A percentile compares a stretch with the other conserved stretches of the same genome.
Evolutionary conservation across 2,888 invertebrate species (phyloP).

Genomic region (Melinopterus prodromus): DNA sequence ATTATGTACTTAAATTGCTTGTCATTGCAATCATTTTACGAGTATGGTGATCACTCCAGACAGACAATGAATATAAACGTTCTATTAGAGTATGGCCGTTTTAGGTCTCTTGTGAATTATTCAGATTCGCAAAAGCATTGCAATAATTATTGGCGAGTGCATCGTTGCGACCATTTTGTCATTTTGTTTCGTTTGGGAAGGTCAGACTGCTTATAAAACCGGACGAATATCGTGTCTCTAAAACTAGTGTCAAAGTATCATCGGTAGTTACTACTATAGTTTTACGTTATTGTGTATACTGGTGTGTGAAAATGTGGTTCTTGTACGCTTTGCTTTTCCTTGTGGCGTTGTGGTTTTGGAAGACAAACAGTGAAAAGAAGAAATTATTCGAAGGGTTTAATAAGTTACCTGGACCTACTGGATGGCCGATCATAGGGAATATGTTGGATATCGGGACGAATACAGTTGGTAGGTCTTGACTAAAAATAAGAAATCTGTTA

Average conservation of each 20-base stretch:
- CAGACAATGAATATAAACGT: no score
- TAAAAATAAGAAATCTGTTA: no score
- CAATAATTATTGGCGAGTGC: no score
- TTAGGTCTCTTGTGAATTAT: no score
- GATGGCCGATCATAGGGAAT: constrained; percentile 28
- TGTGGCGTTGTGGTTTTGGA: constrained; percentile 12
- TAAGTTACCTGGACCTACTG: constrained; percentile 27
- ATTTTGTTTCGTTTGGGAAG: background rate
- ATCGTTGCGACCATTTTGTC: no score
- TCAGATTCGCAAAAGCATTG: no score
- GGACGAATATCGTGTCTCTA: background rate
- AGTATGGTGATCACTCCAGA: no score
- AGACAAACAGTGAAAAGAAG: background rate
- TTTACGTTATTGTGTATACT: background rate
- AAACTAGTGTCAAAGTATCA: background rate
- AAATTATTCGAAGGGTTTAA: constrained; percentile 22
- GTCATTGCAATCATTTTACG: no score
- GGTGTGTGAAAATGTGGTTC: constrained; percentile 22
- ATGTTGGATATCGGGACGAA: constrained; percentile 24
- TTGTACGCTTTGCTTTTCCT: background rate
- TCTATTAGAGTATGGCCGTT: no score
- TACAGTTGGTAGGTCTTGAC: constrained; percentile 15
- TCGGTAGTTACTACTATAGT: background rate
- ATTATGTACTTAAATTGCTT: no score
- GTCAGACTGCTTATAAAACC: background rate